Conservation (phyloP, 2,797 vertebrate genomes). For the Helicolenus hilgendorfi region DNA sequence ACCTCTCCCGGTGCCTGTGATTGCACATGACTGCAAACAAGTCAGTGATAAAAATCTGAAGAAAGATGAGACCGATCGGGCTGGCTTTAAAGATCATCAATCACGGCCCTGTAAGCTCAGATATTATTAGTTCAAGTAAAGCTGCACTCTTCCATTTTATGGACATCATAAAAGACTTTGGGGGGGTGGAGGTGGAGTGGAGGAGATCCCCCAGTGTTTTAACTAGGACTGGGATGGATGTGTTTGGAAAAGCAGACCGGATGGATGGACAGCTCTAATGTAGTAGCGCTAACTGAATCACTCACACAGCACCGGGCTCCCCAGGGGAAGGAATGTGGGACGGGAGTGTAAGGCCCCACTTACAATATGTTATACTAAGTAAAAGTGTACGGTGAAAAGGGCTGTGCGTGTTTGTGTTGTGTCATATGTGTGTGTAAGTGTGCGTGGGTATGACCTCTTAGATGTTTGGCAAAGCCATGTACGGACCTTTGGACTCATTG, state of each 20-base stretch:
- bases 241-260: constrained; percentile 84
- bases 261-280: constrained; percentile 87
- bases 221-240: constrained; percentile 86
- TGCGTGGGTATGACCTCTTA: constrained; percentile 10
- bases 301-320: constrained; percentile 67
- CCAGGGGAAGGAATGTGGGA: constrained; percentile 58
- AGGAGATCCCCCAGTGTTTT: constrained; percentile 86
- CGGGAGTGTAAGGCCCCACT: constrained; percentile 56
- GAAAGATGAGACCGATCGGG: constrained; percentile 97
- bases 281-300: constrained; percentile 83
- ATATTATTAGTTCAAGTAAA: constrained; percentile 97
- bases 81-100: constrained; percentile 96
- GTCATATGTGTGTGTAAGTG: background rate
- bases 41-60: constrained; percentile 97
- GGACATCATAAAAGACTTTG: constrained; percentile 93
- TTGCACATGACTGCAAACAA: constrained; percentile 97
- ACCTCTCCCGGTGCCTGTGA: constrained; percentile 94
- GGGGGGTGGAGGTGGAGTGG: constrained; percentile 73
- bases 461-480: background rate
- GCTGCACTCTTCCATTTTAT: constrained; percentile 95
- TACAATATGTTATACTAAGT: constrained; percentile 62
- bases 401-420: background rate
- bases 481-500: background rate
- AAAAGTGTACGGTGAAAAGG: constrained; percentile 36
- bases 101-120: constrained; percentile 92